Percentiles rank a stretch among this genome's conserved stretches.
Evolutionary conservation across 2,113 vertebrate species (phyloP).

Genomic region (Hypanus sabinus): DNA sequence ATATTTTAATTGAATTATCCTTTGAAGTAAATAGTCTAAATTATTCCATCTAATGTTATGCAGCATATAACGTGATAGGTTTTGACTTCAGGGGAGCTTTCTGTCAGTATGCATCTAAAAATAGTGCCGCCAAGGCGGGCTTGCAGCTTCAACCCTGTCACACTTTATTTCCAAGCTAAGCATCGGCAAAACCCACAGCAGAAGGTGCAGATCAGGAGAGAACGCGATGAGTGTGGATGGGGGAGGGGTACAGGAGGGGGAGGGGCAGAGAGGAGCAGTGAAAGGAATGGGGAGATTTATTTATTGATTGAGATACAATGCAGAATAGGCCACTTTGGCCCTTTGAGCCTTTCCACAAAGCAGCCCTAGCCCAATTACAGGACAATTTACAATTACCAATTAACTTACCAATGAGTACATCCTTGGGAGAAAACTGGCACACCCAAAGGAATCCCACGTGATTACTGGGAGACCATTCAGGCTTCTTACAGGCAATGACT

Average conservation of each 20-base stretch:
- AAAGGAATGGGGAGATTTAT: not conserved
- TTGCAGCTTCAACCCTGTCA: not conserved
- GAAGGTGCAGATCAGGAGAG: not conserved
- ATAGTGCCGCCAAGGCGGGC: not conserved
- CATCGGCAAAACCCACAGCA: not conserved
- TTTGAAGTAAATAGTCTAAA: conserved; percentile 33
- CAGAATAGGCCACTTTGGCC: too few species aligned
- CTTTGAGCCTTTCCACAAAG: too few species aligned
- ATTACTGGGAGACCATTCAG: too few species aligned
- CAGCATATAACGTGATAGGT: not conserved
- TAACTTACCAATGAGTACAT: too few species aligned
- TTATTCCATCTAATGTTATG: not conserved
- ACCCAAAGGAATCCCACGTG: too few species aligned
- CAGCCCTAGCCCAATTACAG: too few species aligned
- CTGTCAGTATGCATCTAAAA: conserved; percentile 1
- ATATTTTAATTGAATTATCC: conserved; percentile 28
- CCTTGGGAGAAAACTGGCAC: too few species aligned
- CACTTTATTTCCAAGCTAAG: not conserved
- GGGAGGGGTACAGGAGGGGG: not conserved
- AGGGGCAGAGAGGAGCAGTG: not conserved
- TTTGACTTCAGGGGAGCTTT: conserved; percentile 6
- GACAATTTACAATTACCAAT: too few species aligned
- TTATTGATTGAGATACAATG: too few species aligned
- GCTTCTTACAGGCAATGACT: too few species aligned
- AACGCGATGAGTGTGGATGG: not conserved